Base-by-base conservation (phyloP, 2,797 vertebrate species). In the Sebastes oblongus region DNA sequence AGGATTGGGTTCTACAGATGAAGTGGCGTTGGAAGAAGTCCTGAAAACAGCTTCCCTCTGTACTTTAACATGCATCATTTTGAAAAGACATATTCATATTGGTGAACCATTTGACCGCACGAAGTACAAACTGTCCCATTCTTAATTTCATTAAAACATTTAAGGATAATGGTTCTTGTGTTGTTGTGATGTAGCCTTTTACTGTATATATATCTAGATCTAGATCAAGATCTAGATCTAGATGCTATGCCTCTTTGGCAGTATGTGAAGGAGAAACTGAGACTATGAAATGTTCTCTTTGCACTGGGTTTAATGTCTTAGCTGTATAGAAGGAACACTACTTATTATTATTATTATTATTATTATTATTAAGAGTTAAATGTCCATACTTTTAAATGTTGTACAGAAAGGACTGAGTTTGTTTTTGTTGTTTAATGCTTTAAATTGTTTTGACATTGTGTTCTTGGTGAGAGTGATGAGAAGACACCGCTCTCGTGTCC, bases 241-340 rank as follows among this genome's bases (percentile, higher is more conserved):
- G 30, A 61, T 32, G 52, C 42, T 68, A 68, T 67, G 56, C 55
- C 84, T 87, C 34, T 85, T 36, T 64, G 77, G 75, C 78, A 66
- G 72, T 73, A 79, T 82, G 79, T 92, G 81, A 90, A 87, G 89
- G 83, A 92, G 77, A 87, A 93, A 87, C 27, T 80, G 77, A 90
- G 78, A 91, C 86, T 86, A 87, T 93, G 90, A 93, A 92, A 87
- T 76, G 80, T 93, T 90, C 91, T 89, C 85, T 91, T 94, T 96
- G 95, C 94, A 96, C 95, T 96, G 94, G 91, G 91, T 94, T 90
- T 81, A 82, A 89, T 68, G 78, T 81, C 59, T 86, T 84, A 81
- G 52, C 86, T 91, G 83, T 90, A 88, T 72, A 93, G 86, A 83
- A 87, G 68, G 72, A 92, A 83, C 74, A 91, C 74, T 89, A 83